Percentiles rank a stretch among this genome's conserved stretches.
phyloP scores from a whole-genome alignment of 2,113 vertebrate species.

The Pyxicephalus adspersus region DNA sequence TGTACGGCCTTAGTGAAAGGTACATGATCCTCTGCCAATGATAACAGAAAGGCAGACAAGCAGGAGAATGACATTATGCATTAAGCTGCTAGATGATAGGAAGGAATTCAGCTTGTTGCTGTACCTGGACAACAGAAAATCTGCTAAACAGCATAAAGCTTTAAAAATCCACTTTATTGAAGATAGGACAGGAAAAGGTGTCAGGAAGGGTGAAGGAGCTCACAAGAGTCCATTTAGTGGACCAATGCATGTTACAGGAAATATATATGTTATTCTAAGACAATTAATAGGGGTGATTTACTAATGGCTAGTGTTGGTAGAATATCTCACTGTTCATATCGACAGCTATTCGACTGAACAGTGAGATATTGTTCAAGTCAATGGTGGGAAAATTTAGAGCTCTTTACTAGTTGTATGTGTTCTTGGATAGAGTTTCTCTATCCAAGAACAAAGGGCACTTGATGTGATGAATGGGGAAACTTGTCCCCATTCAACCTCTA shows the following conservation, averaged over 20 bases:
- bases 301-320: too few species aligned
- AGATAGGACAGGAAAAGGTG: not conserved
- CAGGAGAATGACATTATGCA: conserved; percentile 24
- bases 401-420: too few species aligned
- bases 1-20: conserved; percentile 31
- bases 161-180: not conserved
- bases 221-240: conserved; percentile 27
- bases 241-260: not conserved
- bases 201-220: not conserved
- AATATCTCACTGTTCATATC: too few species aligned
- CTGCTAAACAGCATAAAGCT: not conserved
- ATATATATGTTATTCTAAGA: too few species aligned
- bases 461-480: too few species aligned
- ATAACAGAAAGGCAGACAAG: conserved; percentile 28
- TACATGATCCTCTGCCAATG: conserved; percentile 41
- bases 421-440: too few species aligned
- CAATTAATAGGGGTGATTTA: too few species aligned
- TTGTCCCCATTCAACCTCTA: too few species aligned
- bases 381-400: too few species aligned
- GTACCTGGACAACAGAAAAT: not conserved
- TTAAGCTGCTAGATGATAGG: not conserved
- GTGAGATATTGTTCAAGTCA: too few species aligned
- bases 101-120: not conserved
- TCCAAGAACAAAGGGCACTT: too few species aligned
- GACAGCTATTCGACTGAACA: too few species aligned